phyloP scores from a whole-genome alignment of 2,888 invertebrate species.

The Beris morrisii region DNA sequence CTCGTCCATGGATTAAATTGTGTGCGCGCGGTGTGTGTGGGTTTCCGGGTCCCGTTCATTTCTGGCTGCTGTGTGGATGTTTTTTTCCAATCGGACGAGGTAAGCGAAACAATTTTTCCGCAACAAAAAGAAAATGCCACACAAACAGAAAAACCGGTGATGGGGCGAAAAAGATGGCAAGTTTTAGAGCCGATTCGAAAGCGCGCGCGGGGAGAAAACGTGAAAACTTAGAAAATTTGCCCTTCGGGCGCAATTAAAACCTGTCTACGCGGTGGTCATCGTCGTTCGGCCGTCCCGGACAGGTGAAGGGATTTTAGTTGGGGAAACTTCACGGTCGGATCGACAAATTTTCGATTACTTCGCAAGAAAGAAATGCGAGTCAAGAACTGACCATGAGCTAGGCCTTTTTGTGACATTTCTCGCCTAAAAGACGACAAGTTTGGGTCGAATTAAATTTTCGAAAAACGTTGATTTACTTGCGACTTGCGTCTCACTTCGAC shows the following conservation, averaged over 20 bases:
- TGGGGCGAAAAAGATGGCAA: background rate
- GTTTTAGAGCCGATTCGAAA: background rate
- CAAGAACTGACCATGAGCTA: too few species aligned
- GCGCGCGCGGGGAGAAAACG: background rate
- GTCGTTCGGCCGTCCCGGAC: background rate
- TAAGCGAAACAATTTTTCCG: slow-evolving; percentile 13
- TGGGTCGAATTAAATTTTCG: too few species aligned
- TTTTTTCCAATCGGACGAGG: slow-evolving; percentile 3
- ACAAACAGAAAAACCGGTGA: slow-evolving; percentile 13
- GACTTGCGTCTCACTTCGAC: too few species aligned
- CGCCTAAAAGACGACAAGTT: too few species aligned
- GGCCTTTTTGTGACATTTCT: too few species aligned
- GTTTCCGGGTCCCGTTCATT: too few species aligned
- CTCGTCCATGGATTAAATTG: too few species aligned
- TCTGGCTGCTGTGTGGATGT: background rate
- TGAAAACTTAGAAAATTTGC: slow-evolving; percentile 24
- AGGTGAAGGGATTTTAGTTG: slow-evolving; percentile 8
- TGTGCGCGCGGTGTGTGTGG: too few species aligned
- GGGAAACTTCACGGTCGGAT: background rate
- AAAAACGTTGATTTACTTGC: too few species aligned
- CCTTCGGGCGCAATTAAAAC: slow-evolving; percentile 25
- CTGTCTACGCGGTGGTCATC: background rate
- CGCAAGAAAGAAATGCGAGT: background rate
- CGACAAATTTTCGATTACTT: background rate
- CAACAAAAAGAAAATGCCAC: slow-evolving; percentile 11